Evolutionary conservation across 2,113 vertebrate genomes (phyloP).

Genomic region (Hydrochoerus hydrochaeris): DNA sequence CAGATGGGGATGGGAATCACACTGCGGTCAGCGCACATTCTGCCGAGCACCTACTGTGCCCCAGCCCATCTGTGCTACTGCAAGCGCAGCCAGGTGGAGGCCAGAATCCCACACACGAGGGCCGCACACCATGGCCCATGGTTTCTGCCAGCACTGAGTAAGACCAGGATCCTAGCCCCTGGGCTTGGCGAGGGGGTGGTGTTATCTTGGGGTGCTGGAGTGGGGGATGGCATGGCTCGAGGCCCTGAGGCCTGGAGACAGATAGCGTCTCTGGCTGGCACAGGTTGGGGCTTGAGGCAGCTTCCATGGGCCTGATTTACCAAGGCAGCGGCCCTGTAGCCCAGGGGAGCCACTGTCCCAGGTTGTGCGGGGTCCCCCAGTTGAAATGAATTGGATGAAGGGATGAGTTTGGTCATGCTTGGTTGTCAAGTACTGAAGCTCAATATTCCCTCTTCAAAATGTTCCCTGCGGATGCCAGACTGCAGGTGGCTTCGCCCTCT

Average conservation of each 20-base stretch:
- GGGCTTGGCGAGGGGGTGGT: background rate
- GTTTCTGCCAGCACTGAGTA: background rate
- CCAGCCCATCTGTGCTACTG: background rate
- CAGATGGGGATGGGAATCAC: background rate
- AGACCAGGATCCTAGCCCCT: background rate
- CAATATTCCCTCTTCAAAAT: background rate
- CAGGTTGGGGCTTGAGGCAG: slow-evolving; percentile 64
- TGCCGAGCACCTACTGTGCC: rapidly evolving
- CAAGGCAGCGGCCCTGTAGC: background rate
- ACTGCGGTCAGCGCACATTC: rapidly evolving
- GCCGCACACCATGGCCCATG: rapidly evolving
- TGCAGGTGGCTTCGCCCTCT: background rate
- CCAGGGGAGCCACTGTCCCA: background rate
- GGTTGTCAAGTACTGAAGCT: slow-evolving; percentile 13
- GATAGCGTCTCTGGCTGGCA: background rate
- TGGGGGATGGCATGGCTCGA: background rate
- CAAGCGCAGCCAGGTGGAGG: background rate
- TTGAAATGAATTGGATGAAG: slow-evolving; percentile 39
- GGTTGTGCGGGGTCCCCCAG: slow-evolving; percentile 32
- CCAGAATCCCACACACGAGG: too few relatives aligned
- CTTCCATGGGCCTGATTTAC: slow-evolving; percentile 61
- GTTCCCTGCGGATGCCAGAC: background rate
- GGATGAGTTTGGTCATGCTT: slow-evolving; percentile 62
- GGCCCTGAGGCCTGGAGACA: background rate
- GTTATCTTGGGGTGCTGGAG: background rate